Evolutionary conservation across 1,140 invertebrate species (phyloP).

Genomic region (Panagrolaimus sp.): DNA sequence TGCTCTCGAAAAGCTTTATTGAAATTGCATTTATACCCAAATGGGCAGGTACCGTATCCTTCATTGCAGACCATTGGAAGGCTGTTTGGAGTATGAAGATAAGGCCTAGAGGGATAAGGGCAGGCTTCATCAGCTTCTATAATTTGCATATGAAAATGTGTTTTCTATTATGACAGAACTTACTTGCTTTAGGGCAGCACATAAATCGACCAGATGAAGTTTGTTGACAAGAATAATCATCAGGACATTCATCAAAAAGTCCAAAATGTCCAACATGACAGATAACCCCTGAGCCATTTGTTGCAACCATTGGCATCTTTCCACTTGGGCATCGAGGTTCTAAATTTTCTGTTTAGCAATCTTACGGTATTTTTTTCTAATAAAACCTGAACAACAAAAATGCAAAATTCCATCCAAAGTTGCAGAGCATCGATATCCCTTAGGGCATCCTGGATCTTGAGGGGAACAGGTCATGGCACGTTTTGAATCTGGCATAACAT

Average conservation of each 20-base stretch:
- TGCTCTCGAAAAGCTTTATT: constrained; percentile 17
- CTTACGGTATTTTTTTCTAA: no score
- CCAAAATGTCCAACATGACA: constrained; percentile 17
- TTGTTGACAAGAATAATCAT: constrained; percentile 24
- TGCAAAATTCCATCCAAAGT: constrained; percentile 5
- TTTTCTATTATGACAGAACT: no score
- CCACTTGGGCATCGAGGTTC: constrained; percentile 22
- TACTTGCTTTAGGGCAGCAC: constrained; percentile 23
- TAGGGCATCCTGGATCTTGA: constrained; percentile 13
- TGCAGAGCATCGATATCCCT: constrained; percentile 22
- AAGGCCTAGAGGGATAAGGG: constrained; percentile 20
- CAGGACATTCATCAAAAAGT: constrained; percentile 21
- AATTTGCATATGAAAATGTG: no score
- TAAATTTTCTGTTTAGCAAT: no score
- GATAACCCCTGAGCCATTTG: constrained; percentile 16
- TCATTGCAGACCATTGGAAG: constrained; percentile 19
- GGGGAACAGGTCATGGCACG: constrained; percentile 21
- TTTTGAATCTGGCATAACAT: constrained; percentile 1
- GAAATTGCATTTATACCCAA: constrained; percentile 23
- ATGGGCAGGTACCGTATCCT: constrained; percentile 19
- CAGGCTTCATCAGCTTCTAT: constrained; percentile 23
- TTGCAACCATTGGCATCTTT: constrained; percentile 18
- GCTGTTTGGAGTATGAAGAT: constrained; percentile 18
- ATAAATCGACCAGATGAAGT: constrained; percentile 15
- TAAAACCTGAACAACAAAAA: constrained; percentile 26